Evolutionary conservation across 2,888 invertebrate genomes (phyloP).

Genomic region (Myopa tessellatipennis): DNA sequence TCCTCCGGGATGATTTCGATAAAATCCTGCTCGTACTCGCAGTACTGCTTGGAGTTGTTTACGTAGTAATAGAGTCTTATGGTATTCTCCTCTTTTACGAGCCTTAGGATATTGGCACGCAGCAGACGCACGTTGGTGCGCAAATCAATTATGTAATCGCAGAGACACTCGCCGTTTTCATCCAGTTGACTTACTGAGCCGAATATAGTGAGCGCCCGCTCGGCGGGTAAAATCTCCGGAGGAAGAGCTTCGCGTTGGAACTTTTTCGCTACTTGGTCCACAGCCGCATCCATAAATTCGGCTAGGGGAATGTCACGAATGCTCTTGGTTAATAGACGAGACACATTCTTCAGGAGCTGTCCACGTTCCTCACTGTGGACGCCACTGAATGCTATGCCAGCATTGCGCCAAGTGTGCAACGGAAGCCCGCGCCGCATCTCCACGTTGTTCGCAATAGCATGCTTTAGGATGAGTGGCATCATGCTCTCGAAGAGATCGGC

Average conservation of each 20-base stretch:
- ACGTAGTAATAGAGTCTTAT: slow-evolving; percentile 82
- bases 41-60: slow-evolving; percentile 88
- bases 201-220: slow-evolving; percentile 77
- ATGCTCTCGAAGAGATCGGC: slow-evolving; percentile 87
- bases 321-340: slow-evolving; percentile 43
- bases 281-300: slow-evolving; percentile 78
- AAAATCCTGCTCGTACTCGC: slow-evolving; percentile 81
- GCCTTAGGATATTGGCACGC: slow-evolving; percentile 71
- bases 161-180: slow-evolving; percentile 69
- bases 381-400: slow-evolving; percentile 78
- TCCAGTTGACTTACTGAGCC: slow-evolving; percentile 79
- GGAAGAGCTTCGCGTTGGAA: slow-evolving; percentile 90
- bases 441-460: slow-evolving; percentile 77
- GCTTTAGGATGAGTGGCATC: slow-evolving; percentile 79
- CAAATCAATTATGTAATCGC: slow-evolving; percentile 64
- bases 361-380: slow-evolving; percentile 67
- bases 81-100: slow-evolving; percentile 77
- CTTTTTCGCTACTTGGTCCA: slow-evolving; percentile 86
- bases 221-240: slow-evolving; percentile 77
- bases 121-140: slow-evolving; percentile 73
- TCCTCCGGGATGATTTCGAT: slow-evolving; percentile 79
- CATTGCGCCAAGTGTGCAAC: slow-evolving; percentile 78
- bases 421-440: slow-evolving; percentile 85
- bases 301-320: slow-evolving; percentile 71
- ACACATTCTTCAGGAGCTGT: slow-evolving; percentile 68